Percentiles rank a stretch among this genome's conserved stretches.
Conservation (phyloP, 2,113 vertebrate genomes). For the Piliocolobus tephrosceles region DNA sequence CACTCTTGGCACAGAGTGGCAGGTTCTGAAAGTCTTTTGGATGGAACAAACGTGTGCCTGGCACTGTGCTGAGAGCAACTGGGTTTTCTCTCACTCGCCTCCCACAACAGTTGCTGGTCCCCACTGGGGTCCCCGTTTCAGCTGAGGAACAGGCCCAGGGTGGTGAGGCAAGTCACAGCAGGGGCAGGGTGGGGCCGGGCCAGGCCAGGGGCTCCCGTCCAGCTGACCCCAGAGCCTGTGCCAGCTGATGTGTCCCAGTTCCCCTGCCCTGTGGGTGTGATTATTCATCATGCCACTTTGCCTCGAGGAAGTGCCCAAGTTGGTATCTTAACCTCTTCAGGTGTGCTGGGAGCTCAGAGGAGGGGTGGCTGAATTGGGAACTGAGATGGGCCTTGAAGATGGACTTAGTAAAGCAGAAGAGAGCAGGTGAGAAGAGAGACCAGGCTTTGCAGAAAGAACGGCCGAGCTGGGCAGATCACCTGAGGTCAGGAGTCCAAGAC, state of each 20-base stretch:
- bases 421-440: not conserved
- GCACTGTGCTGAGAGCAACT: accelerated
- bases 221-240: not conserved
- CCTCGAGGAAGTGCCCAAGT: not conserved
- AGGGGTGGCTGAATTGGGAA: not conserved
- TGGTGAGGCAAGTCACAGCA: not conserved
- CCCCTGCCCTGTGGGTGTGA: accelerated
- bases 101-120: not conserved
- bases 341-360: not conserved
- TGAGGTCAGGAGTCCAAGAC: too few species aligned
- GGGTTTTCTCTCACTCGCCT: not conserved
- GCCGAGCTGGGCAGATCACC: not conserved
- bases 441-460: not conserved
- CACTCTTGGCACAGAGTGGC: not conserved
- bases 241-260: accelerated
- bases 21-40: not conserved
- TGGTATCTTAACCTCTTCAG: not conserved
- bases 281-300: too few species aligned
- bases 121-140: accelerated
- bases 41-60: not conserved
- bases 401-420: not conserved
- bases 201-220: not conserved
- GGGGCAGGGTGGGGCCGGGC: not conserved
- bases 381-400: not conserved
- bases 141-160: not conserved